Percentiles rank a stretch among this genome's conserved stretches.
phyloP scores from a whole-genome alignment of 2,888 invertebrate species.

The Chorisops tibialis region DNA sequence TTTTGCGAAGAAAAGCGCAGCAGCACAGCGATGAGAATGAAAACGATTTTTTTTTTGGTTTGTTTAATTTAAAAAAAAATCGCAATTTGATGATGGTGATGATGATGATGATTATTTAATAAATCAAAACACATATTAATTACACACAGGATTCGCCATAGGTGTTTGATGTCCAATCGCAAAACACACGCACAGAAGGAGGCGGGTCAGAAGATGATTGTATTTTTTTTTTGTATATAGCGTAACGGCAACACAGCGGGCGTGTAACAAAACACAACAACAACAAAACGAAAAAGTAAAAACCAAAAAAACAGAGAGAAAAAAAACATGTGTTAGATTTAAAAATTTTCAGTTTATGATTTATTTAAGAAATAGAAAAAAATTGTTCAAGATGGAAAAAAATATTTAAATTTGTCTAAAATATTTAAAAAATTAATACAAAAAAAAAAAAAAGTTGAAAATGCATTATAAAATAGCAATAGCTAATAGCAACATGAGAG shows the following conservation, averaged over 20 bases:
- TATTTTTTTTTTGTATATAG: too few species aligned
- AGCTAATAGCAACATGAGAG: not conserved
- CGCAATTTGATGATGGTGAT: too few species aligned
- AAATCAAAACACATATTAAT: too few species aligned
- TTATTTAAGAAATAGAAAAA: not conserved
- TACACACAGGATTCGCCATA: too few species aligned
- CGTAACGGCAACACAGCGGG: slow-evolving; percentile 17
- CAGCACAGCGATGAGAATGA: too few species aligned
- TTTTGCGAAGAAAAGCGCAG: too few species aligned
- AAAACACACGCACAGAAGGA: not conserved
- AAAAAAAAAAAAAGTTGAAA: not conserved
- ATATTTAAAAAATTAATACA: not conserved
- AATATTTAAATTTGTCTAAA: not conserved
- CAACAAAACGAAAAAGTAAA: slow-evolving; percentile 25
- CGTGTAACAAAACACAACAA: slow-evolving; percentile 25
- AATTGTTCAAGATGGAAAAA: not conserved
- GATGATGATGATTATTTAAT: too few species aligned
- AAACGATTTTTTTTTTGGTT: too few species aligned
- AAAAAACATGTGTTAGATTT: slow-evolving; percentile 24
- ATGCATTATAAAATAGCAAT: not conserved
- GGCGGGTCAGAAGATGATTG: slow-evolving; percentile 7
- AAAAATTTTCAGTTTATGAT: slow-evolving; percentile 4
- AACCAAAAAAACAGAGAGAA: slow-evolving; percentile 10
- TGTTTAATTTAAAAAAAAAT: too few species aligned
- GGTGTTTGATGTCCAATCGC: not conserved